phyloP scores from a whole-genome alignment of 2,113 vertebrate species.

The Amia ocellicauda region DNA sequence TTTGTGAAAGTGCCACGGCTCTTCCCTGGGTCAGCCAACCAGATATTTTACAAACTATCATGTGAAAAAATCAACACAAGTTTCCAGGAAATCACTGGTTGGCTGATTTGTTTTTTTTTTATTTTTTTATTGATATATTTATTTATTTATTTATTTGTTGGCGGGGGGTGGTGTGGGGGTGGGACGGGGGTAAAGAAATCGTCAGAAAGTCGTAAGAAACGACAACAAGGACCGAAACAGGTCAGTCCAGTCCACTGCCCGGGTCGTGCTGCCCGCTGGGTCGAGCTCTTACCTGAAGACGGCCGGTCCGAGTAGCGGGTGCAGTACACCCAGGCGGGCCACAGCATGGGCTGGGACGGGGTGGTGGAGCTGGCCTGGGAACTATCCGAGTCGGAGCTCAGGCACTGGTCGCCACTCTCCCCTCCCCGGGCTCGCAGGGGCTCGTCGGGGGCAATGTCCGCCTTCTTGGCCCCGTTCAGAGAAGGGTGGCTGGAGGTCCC shows the following conservation, averaged over 20 bases:
- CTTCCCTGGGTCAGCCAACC: conserved; percentile 20
- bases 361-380: conserved; percentile 83
- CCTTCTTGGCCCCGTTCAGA: conserved; percentile 69
- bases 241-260: background rate
- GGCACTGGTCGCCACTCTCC: conserved; percentile 81
- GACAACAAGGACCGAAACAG: too few species aligned
- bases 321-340: conserved; percentile 98
- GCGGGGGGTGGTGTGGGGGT: conserved; percentile 52
- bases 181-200: conserved; percentile 6
- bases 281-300: conserved; percentile 84
- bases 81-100: conserved; percentile 4
- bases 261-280: background rate
- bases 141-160: background rate
- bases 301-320: conserved; percentile 96
- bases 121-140: conserved; percentile 4
- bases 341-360: conserved; percentile 81
- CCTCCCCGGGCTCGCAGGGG: conserved; percentile 71
- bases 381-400: conserved; percentile 95
- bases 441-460: conserved; percentile 69
- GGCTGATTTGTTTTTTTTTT: conserved; percentile 9
- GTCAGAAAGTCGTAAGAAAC: too few species aligned
- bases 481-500: conserved; percentile 75
- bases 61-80: conserved; percentile 16
- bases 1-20: conserved; percentile 12
- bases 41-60: conserved; percentile 15